These are phyloP conservation scores for Paraescarpia echinospica DNA, from an alignment of 1,140 invertebrate genomes.

Conservation along the genomic window DNA sequence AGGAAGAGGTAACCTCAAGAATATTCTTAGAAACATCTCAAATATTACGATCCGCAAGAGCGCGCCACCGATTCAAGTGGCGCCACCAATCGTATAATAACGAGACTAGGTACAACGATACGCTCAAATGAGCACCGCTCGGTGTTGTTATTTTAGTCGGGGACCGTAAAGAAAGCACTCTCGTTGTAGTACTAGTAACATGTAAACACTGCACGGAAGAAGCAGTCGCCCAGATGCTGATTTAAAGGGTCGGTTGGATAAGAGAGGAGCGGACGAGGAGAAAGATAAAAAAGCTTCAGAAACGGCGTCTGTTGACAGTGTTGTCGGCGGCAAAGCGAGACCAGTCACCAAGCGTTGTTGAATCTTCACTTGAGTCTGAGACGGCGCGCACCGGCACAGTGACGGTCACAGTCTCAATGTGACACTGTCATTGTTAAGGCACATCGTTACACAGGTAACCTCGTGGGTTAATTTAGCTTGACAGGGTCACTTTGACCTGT, in stretches of 20 bases:
- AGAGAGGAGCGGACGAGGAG: not conserved
- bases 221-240: not conserved
- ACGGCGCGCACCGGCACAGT: too few relatives aligned
- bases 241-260: not conserved
- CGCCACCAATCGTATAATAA: not conserved
- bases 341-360: too few relatives aligned
- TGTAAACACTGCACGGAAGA: not conserved
- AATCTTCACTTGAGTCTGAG: too few relatives aligned
- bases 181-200: not conserved
- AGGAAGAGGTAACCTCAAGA: too few relatives aligned
- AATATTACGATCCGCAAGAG: not conserved
- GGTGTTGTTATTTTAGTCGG: not conserved
- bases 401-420: not conserved
- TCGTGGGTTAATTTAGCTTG: not conserved
- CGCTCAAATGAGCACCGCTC: not conserved
- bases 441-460: not conserved
- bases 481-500: not conserved
- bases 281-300: not conserved
- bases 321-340: not conserved
- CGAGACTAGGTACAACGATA: not conserved
- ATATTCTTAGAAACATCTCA: too few relatives aligned
- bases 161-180: not conserved
- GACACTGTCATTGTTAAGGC: not conserved
- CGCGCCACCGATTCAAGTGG: not conserved
- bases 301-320: not conserved